Percentiles rank a stretch among this genome's conserved stretches.
These are phyloP conservation scores for Lithobates sylvaticus DNA, from an alignment of 2,797 vertebrate species.

Conservation along the genomic window DNA sequence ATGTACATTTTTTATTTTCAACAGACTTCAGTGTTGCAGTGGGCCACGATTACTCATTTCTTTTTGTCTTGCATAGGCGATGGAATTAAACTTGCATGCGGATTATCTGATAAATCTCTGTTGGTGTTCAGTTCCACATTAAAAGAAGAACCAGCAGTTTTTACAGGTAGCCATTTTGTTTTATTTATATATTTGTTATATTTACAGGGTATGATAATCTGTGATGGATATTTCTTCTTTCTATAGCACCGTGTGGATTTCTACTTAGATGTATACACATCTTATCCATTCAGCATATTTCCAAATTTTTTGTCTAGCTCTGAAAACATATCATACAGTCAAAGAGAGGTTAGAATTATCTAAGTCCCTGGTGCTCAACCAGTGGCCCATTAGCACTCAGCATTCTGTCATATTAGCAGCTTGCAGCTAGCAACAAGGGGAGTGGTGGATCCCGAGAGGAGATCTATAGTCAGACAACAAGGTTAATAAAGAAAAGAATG, in stretches of 20 bases:
- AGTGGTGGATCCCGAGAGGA: too few relatives aligned
- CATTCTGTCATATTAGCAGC: too few relatives aligned
- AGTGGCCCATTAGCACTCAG: too few relatives aligned
- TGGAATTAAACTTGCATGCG: conserved; percentile 86
- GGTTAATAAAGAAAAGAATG: too few relatives aligned
- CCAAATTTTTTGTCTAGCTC: neutral
- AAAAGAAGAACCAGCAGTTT: conserved; percentile 74
- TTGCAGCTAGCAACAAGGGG: too few relatives aligned
- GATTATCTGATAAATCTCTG: conserved; percentile 82
- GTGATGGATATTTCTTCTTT: neutral
- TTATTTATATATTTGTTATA: neutral
- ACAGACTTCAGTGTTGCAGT: neutral
- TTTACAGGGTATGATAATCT: neutral
- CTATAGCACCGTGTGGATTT: neutral
- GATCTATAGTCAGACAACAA: too few relatives aligned
- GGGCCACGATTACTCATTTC: neutral
- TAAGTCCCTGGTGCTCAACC: too few relatives aligned
- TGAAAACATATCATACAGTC: neutral
- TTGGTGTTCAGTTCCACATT: conserved; percentile 82
- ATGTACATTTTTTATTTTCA: conserved; percentile 23
- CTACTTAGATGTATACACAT: neutral
- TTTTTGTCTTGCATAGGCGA: conserved; percentile 77
- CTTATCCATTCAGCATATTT: neutral
- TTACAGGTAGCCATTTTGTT: conserved; percentile 80
- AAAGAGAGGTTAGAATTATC: too few relatives aligned